Conservation (phyloP, 2,113 vertebrate genomes). For the Dolichallabes microphthalmus region DNA sequence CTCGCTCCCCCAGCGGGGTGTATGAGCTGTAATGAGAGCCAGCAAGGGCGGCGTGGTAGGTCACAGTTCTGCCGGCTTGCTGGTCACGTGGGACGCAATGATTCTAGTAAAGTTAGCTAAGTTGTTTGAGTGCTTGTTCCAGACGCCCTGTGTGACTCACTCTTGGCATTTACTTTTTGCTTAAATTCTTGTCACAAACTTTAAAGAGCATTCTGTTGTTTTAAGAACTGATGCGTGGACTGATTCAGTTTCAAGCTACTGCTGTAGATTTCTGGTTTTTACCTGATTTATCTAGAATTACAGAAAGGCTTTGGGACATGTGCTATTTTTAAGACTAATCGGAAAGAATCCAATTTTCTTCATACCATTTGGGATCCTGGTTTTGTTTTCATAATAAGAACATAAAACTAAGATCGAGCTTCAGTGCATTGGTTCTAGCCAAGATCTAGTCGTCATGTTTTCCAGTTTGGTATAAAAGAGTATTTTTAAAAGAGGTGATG, state of each 20-base stretch:
- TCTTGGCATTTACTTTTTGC: slow-evolving; percentile 1
- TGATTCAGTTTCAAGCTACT: not conserved
- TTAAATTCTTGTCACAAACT: not conserved
- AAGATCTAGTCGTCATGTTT: not conserved
- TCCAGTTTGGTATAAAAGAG: not conserved
- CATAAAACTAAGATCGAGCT: not conserved
- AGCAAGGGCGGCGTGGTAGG: not conserved
- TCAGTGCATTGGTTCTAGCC: not conserved
- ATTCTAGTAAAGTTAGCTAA: not conserved
- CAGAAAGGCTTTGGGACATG: not conserved
- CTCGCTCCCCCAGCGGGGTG: slow-evolving; percentile 18
- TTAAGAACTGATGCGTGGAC: not conserved
- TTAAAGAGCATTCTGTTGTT: no score
- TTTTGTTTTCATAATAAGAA: not conserved
- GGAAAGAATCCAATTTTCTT: not conserved
- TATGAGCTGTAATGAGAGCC: slow-evolving; percentile 24
- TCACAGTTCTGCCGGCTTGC: slow-evolving; percentile 7
- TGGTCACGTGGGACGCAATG: not conserved
- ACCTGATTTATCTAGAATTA: not conserved
- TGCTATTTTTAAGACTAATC: not conserved
- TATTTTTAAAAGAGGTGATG: not conserved
- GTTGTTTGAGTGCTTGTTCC: not conserved
- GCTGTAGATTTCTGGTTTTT: not conserved
- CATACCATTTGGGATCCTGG: not conserved
- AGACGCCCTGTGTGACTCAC: not conserved